Conservation (phyloP, 2,113 vertebrate genomes). For the Clarias magur region DNA sequence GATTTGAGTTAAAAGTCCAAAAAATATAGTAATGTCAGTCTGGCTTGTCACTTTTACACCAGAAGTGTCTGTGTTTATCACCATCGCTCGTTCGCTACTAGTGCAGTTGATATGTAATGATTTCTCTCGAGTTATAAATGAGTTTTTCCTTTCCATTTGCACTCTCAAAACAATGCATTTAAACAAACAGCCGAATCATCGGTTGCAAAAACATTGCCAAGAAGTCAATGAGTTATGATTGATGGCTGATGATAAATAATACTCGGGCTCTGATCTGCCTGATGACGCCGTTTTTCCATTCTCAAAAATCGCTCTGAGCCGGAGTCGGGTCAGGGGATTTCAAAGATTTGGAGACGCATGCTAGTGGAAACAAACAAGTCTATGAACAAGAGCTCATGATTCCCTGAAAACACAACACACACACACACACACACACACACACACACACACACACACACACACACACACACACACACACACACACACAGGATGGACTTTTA, state of each 20-base stretch:
- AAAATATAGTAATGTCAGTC: neutral
- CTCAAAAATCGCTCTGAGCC: neutral
- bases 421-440: neutral
- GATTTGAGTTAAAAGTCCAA: neutral
- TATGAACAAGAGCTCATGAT: neutral
- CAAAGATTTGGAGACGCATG: neutral
- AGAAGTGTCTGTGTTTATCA: neutral
- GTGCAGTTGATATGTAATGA: neutral
- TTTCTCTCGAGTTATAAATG: neutral
- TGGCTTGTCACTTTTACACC: neutral
- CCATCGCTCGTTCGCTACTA: neutral
- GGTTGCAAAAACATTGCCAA: neutral
- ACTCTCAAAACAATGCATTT: neutral
- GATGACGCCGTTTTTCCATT: slow-evolving; percentile 10
- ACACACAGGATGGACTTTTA: neutral
- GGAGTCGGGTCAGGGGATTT: slow-evolving; percentile 13
- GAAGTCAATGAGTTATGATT: neutral
- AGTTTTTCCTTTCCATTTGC: neutral
- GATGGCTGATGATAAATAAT: slow-evolving; percentile 1
- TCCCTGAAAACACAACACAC: slow-evolving; percentile 5
- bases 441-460: neutral
- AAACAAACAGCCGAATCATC: neutral
- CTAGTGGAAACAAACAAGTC: slow-evolving; percentile 12
- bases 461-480: neutral
- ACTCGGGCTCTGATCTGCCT: neutral